These are phyloP conservation scores for Thunnus maccoyii DNA, from an alignment of 2,113 vertebrate genomes.

Conservation along the genomic window DNA sequence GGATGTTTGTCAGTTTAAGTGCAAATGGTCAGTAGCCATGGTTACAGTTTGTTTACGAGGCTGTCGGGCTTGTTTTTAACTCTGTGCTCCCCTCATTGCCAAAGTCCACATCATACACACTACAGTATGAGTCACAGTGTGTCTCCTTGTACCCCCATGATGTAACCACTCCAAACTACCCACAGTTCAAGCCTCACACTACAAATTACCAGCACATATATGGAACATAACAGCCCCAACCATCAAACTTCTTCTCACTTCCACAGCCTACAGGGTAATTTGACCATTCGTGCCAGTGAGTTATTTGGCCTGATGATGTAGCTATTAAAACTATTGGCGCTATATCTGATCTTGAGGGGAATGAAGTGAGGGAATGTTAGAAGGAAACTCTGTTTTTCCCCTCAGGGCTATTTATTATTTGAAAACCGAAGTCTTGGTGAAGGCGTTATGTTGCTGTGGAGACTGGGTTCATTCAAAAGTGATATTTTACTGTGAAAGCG, in stretches of 20 bases:
- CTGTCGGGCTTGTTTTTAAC: constrained; percentile 60
- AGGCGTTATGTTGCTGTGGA: constrained; percentile 38
- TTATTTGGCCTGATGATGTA: constrained; percentile 65
- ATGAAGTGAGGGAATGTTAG: constrained; percentile 59
- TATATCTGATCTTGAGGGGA: constrained; percentile 60
- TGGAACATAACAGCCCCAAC: constrained; percentile 59
- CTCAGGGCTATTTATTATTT: constrained; percentile 51
- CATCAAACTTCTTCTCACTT: constrained; percentile 57
- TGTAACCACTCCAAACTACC: constrained; percentile 68
- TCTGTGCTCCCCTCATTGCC: constrained; percentile 50
- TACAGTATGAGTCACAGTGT: constrained; percentile 72
- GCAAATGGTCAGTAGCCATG: constrained; percentile 63
- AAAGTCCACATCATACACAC: constrained; percentile 76
- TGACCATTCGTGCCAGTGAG: constrained; percentile 60
- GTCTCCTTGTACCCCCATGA: constrained; percentile 63
- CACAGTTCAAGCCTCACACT: constrained; percentile 61
- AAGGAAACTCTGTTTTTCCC: constrained; percentile 60
- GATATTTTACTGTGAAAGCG: neutral
- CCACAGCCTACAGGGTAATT: constrained; percentile 57
- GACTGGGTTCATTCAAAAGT: constrained; percentile 30
- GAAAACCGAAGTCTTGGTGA: constrained; percentile 47
- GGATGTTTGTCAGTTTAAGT: constrained; percentile 60
- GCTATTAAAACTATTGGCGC: constrained; percentile 61
- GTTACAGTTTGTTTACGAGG: constrained; percentile 71
- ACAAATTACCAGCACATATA: constrained; percentile 73